Evolutionary conservation across 2,797 vertebrate species (phyloP).

Genomic region (Anableps anableps): DNA sequence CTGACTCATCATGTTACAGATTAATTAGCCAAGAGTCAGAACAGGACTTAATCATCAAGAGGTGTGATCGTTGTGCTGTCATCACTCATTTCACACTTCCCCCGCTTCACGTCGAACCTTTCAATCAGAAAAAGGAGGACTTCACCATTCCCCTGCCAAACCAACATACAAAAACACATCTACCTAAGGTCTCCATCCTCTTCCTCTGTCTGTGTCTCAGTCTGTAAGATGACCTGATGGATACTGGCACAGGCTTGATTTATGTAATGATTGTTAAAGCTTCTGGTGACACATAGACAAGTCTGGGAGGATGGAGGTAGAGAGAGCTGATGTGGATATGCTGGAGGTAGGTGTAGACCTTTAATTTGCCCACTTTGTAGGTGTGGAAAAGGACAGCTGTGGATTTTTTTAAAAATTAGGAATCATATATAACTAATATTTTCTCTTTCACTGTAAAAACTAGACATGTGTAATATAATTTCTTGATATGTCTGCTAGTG

Average conservation of each 20-base stretch:
- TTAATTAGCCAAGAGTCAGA: conserved; percentile 36
- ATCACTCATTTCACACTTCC: conserved; percentile 50
- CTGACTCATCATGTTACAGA: conserved; percentile 24
- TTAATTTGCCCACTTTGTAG: conserved; percentile 10
- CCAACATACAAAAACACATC: conserved; percentile 23
- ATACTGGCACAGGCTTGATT: conserved; percentile 6
- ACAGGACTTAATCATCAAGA: conserved; percentile 55
- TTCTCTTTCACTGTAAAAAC: not conserved
- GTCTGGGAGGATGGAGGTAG: conserved; percentile 29
- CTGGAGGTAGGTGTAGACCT: not conserved
- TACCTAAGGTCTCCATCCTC: conserved; percentile 17
- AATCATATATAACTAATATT: not conserved
- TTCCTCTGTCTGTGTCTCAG: conserved; percentile 17
- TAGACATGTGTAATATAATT: not conserved
- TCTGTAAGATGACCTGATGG: conserved; percentile 29
- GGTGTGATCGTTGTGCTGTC: conserved; percentile 58
- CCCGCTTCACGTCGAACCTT: conserved; percentile 2
- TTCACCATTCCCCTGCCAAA: conserved; percentile 22
- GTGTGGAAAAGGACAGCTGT: conserved; percentile 32
- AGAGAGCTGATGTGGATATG: conserved; percentile 18
- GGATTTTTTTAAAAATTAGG: conserved; percentile 29
- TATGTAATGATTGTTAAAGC: conserved; percentile 38
- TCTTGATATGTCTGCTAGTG: not conserved
- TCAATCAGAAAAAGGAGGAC: conserved; percentile 7
- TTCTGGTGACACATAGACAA: conserved; percentile 23